Evolutionary conservation across 2,113 vertebrate species (phyloP), one percentile per base, ranked within the genome.

Genomic region (Patagioenas fasciata): DNA sequence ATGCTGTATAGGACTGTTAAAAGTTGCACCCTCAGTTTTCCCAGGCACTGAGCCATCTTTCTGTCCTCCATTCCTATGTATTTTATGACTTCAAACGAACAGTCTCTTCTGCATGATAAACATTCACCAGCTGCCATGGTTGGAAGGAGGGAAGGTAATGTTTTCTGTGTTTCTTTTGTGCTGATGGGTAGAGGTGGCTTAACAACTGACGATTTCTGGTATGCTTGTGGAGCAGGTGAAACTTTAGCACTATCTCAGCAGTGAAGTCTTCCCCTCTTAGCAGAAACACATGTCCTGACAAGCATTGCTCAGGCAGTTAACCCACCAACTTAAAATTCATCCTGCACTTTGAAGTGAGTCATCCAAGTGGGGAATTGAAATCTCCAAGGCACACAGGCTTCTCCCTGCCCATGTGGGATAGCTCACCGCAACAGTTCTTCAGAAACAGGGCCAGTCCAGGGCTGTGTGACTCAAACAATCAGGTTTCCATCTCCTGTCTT

Each of bases 331-430:
- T 95, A 85, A 95, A 93, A 94, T 95, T 96, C 78, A 65, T 96
- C 83, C 71, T 91, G 85, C 47, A 54, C 88, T 96, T 97, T 89
- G 80, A 97, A 95, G 34, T 97, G 95, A 96, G 88, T 97, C 95
- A 96, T 89, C 48, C 74, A 84, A 96, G 78, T 47, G 54, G 72
- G 70, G 87, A 96, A 89, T 16, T 86, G 88, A 88, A 95, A 69
- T 92, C 88, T 91, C 93, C 56, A 78, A 95, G 83, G 73, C 93
- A 95, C 47, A 3, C 53, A 93, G 72, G 72, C 85, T 83, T 95
- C 57, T 88, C 93, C 71, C 79, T 89, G 91, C 74, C 83, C 73
- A 2, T 92, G 85, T 83, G 89, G 92, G 86, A 91, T n/a, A 89
- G 57, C n/a, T 96, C 67, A 95, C 77, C 29, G 1, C 96, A 89